Percentiles rank a stretch among this genome's conserved stretches.
phyloP scores from a whole-genome alignment of 1,140 invertebrate species.

The Diuraphis noxia region DNA sequence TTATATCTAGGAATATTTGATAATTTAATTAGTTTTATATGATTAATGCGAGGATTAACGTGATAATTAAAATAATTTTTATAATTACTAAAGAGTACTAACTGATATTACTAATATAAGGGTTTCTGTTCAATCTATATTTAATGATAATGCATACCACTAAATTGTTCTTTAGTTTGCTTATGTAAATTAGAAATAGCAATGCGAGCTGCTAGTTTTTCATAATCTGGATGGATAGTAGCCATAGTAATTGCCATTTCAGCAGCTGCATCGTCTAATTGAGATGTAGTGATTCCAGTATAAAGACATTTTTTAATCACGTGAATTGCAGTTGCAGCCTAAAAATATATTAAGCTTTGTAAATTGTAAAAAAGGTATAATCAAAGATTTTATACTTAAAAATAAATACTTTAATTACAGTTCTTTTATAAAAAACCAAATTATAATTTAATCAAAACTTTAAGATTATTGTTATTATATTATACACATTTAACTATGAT shows the following conservation, averaged over 20 bases:
- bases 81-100: no score
- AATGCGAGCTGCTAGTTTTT: conserved; percentile 90
- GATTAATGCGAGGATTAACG: no score
- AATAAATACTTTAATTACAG: not conserved
- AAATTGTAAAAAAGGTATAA: not conserved
- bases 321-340: conserved; percentile 77
- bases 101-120: not conserved
- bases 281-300: conserved; percentile 92
- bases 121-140: not conserved
- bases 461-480: not conserved
- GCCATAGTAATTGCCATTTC: conserved; percentile 96
- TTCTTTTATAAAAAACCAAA: not conserved
- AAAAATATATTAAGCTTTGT: not conserved
- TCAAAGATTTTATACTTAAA: not conserved
- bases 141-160: conserved; percentile 65
- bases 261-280: conserved; percentile 95
- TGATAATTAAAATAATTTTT: no score
- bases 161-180: conserved; percentile 89
- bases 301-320: conserved; percentile 76
- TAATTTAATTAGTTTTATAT: no score
- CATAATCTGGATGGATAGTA: conserved; percentile 96
- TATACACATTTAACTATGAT: not conserved
- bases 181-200: conserved; percentile 98
- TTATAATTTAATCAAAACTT: not conserved
- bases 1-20: no score